These are phyloP conservation scores for Rhadina sibilatrix DNA, from an alignment of 2,113 vertebrate genomes.

Conservation along the genomic window DNA sequence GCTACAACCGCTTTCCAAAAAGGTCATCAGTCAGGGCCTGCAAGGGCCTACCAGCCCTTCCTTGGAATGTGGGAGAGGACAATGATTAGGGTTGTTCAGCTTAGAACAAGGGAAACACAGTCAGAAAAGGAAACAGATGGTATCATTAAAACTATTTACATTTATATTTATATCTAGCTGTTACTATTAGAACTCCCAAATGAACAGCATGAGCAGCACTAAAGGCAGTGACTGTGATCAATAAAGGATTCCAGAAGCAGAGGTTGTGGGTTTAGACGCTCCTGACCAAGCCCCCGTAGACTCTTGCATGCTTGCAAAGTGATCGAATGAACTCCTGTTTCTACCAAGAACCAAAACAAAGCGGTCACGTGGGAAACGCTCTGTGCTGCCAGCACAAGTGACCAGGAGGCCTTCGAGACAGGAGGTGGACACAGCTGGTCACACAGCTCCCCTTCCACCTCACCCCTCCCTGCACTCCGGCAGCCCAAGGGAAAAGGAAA, in stretches of 20 bases:
- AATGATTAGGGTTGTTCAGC: neutral
- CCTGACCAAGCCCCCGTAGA: neutral
- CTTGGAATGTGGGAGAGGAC: neutral
- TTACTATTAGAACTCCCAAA: neutral
- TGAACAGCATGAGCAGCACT: neutral
- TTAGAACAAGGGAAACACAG: neutral
- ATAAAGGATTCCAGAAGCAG: neutral
- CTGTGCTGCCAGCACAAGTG: neutral
- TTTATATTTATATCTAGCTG: neutral
- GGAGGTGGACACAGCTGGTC: neutral
- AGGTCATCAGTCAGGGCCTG: neutral
- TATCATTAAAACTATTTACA: neutral
- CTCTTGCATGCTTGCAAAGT: conserved; percentile 10
- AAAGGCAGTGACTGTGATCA: neutral
- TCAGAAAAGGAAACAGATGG: neutral
- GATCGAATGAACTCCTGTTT: conserved; percentile 46
- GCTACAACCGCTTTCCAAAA: neutral
- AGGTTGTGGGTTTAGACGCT: neutral
- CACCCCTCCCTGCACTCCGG: neutral
- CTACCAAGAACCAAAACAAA: conserved; percentile 39
- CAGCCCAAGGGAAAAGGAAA: neutral
- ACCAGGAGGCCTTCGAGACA: neutral
- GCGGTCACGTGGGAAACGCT: neutral
- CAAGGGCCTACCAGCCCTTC: neutral
- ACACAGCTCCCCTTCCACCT: fast-evolving